phyloP scores from a whole-genome alignment of 2,113 vertebrate genomes.

The Percopsis transmontana region DNA sequence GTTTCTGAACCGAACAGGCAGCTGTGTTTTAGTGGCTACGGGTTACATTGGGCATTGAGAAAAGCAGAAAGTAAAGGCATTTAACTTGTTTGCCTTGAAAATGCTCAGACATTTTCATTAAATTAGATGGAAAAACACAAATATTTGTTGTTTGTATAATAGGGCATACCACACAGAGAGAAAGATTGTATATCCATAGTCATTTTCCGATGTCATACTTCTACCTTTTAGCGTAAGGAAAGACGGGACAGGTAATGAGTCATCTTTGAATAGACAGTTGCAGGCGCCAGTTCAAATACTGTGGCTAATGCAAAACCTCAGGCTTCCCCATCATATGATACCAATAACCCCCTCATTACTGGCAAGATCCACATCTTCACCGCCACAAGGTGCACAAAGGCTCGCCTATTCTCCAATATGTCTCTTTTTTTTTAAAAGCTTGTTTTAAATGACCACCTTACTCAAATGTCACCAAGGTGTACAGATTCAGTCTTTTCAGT shows the following conservation, averaged over 20 bases:
- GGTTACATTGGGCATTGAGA: background rate
- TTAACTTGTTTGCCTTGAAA: background rate
- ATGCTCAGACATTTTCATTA: background rate
- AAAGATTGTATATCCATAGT: no score
- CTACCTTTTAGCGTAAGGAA: background rate
- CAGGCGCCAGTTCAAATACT: constrained; percentile 54
- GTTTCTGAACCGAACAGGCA: background rate
- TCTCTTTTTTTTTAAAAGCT: constrained; percentile 26
- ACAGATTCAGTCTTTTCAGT: constrained; percentile 16
- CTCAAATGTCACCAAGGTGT: constrained; percentile 21
- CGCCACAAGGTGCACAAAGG: constrained; percentile 42
- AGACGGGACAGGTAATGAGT: constrained; percentile 54
- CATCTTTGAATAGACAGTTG: constrained; percentile 46
- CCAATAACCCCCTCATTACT: constrained; percentile 23
- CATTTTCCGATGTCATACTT: no score
- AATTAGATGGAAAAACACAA: background rate
- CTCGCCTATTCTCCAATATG: constrained; percentile 29
- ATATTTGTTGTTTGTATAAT: background rate
- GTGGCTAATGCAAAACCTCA: constrained; percentile 60
- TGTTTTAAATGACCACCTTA: constrained; percentile 16
- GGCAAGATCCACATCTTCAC: constrained; percentile 43
- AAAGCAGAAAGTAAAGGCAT: background rate
- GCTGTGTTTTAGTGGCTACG: background rate
- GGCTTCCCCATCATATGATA: constrained; percentile 47
- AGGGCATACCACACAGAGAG: no score